Base-by-base conservation (phyloP, 2,797 vertebrate species). In the Philypnodon macrostomus region DNA sequence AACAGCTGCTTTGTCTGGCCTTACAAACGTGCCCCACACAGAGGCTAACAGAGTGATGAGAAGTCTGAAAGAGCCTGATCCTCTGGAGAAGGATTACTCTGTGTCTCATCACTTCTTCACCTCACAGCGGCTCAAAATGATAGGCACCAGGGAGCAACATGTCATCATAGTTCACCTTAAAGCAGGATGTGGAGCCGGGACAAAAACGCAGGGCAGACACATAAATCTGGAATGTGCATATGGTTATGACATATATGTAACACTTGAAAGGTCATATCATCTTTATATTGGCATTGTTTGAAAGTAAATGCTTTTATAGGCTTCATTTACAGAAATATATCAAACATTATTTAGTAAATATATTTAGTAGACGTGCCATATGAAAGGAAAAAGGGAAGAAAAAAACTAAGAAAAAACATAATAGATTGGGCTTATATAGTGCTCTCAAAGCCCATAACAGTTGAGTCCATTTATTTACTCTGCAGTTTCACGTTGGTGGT, bases 41-140 rank as follows among this genome's bases (percentile, higher is more conserved):
- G 60, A 33, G 41, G 55, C 58, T 73, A 73, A 79, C 68, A 68
- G 76, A 75, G 73, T 70, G 71, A 59, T 79, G 84, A 81, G 60
- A 52, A 63, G 64, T 71, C 57, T 66, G 67, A 78, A 63, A 74
- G 67, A 53, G 57, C 37, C 53, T 18, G 27, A 57, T 58, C 34
- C 54, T 70, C 62, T 34, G 38, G 73, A 73, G 64, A 67, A 65
- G 39, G 53, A 78, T 81, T 74, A 64, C 49, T 66, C 37, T 53
- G 53, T 3, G 17, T 53, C 63, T 63, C 68, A 67, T 73, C 69
- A 59, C 63, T 70, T 47, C 58, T 36, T 63, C 53, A 47, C 42
- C 15, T 53, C 48, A 48, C 41, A 19, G 13, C 38, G 30, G 66
- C 19, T 27, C 54, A 68, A 70, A 79, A 56, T 54, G 11, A 56